These are phyloP conservation scores for Chrysaora quinquecirrha DNA, from an alignment of 30 jellyfish, hydroid and myxozoan genomes.

Conservation along the genomic window DNA sequence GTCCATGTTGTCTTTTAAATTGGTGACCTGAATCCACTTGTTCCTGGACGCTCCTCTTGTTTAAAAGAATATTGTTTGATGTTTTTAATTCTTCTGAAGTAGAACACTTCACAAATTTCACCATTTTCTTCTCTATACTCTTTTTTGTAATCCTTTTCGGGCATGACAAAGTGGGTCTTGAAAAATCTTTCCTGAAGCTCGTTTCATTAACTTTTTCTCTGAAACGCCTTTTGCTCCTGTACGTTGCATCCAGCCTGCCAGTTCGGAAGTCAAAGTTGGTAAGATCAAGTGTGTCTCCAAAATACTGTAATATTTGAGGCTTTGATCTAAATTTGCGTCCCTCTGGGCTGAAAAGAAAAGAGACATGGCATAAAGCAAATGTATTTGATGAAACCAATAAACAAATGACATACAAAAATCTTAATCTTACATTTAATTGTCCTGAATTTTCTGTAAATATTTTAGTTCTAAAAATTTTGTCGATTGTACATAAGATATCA, in stretches of 20 bases:
- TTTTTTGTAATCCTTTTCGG: slow-evolving; percentile 61
- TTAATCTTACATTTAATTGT: no score
- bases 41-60: slow-evolving; percentile 51
- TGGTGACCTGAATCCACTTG: slow-evolving; percentile 76
- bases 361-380: no score
- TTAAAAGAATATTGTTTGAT: neutral
- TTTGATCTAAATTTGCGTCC: slow-evolving; percentile 94
- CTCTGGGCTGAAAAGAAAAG: slow-evolving; percentile 81
- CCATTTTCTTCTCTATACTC: slow-evolving; percentile 48
- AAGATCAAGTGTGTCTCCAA: slow-evolving; percentile 85
- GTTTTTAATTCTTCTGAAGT: neutral
- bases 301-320: slow-evolving; percentile 88
- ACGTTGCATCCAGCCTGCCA: slow-evolving; percentile 65
- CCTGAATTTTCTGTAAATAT: no score
- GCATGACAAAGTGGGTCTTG: slow-evolving; percentile 32
- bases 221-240: slow-evolving; percentile 64
- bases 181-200: slow-evolving; percentile 81
- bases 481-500: no score
- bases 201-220: slow-evolving; percentile 54
- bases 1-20: slow-evolving; percentile 66
- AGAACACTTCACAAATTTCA: slow-evolving; percentile 13
- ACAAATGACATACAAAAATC: no score
- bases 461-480: no score
- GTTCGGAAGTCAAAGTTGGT: slow-evolving; percentile 87
- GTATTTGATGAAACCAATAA: no score